These are phyloP conservation scores for Scomber japonicus DNA, from an alignment of 2,113 vertebrate genomes.

Conservation along the genomic window DNA sequence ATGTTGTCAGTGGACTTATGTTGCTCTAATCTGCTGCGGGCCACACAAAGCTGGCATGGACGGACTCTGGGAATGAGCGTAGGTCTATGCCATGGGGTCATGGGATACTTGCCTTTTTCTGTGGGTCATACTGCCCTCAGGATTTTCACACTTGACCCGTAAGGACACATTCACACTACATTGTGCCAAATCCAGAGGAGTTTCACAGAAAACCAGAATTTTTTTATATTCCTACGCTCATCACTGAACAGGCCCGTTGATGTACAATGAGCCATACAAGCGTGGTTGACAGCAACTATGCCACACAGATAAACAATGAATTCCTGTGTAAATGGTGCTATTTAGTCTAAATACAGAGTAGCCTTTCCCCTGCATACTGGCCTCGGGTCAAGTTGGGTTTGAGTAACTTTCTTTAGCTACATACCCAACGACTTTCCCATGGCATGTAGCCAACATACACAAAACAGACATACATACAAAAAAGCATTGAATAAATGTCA, in stretches of 20 bases:
- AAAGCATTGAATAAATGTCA: slow-evolving; percentile 13
- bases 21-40: slow-evolving; percentile 57
- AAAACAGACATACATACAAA: background rate
- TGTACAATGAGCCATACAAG: slow-evolving; percentile 33
- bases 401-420: slow-evolving; percentile 53
- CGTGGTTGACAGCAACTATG: slow-evolving; percentile 6
- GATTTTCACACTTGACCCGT: slow-evolving; percentile 68
- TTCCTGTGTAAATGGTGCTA: slow-evolving; percentile 52
- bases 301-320: slow-evolving; percentile 59
- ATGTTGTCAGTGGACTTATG: slow-evolving; percentile 61
- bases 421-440: slow-evolving; percentile 56
- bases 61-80: slow-evolving; percentile 52
- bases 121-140: slow-evolving; percentile 52
- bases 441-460: slow-evolving; percentile 43
- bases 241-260: slow-evolving; percentile 2
- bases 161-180: slow-evolving; percentile 35
- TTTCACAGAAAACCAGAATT: slow-evolving; percentile 50
- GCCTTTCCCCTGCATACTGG: slow-evolving; percentile 27
- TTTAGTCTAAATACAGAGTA: slow-evolving; percentile 64
- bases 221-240: slow-evolving; percentile 25
- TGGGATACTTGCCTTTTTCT: slow-evolving; percentile 54
- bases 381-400: slow-evolving; percentile 50
- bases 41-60: slow-evolving; percentile 62
- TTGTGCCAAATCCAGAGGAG: slow-evolving; percentile 54
- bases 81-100: slow-evolving; percentile 59